Conservation (phyloP, 2,888 invertebrate genomes). For the Bhutanitis thaidina region DNA sequence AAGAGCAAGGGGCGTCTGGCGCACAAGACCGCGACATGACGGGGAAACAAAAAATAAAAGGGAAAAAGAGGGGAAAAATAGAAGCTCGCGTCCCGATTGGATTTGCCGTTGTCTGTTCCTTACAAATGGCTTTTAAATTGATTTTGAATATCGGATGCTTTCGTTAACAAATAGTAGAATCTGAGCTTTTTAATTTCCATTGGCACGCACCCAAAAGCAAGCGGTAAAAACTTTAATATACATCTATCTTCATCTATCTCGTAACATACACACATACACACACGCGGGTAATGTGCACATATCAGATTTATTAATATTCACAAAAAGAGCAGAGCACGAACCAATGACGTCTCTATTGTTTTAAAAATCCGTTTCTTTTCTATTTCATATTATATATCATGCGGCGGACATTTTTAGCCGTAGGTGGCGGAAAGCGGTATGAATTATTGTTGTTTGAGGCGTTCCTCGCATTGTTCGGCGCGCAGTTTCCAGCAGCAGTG, state of each 20-base stretch:
- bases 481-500: conserved; percentile 60
- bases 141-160: conserved; percentile 66
- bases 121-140: conserved; percentile 76
- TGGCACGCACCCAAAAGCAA: conserved; percentile 8
- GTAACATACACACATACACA: conserved; percentile 5
- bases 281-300: conserved; percentile 18
- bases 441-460: conserved; percentile 79
- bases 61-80: conserved; percentile 55
- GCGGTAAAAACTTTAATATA: conserved; percentile 11
- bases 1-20: conserved; percentile 75
- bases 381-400: conserved; percentile 76
- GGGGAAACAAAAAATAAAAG: conserved; percentile 58
- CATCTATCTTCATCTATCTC: conserved; percentile 7
- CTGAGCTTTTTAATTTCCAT: conserved; percentile 16
- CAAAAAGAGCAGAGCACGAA: conserved; percentile 49
- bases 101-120: conserved; percentile 76
- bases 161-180: conserved; percentile 49
- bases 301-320: conserved; percentile 51
- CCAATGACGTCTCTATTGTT: conserved; percentile 64
- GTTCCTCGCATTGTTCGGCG: conserved; percentile 70
- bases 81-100: conserved; percentile 67
- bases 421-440: conserved; percentile 78
- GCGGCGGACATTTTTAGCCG: conserved; percentile 78
- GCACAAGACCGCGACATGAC: conserved; percentile 73
- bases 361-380: conserved; percentile 75